Base-by-base conservation (phyloP, 2,797 vertebrate genomes). In the Brachyrhaphis roseni region DNA sequence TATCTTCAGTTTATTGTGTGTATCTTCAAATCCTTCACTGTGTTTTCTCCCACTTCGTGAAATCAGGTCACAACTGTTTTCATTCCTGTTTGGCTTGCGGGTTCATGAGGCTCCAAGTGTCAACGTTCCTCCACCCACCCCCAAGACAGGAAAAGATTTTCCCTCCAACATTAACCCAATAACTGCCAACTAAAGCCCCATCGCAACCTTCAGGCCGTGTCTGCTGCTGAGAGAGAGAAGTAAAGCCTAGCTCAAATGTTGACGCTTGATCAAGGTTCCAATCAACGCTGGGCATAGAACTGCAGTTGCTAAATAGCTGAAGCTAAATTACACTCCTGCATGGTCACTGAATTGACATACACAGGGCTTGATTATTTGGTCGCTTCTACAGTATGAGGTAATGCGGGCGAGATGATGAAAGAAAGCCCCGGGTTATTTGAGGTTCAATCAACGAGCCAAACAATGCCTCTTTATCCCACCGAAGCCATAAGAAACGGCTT, bases 41-140 rank as follows among this genome's bases (percentile, higher is more conserved):
- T 76, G 78, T 87, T 80, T 75, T 84, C 81, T 85, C 39, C 84
- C 82, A 1, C 80, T 83, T 85, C 84, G 90, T 82, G 86, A 92
- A 93, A 95, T 92, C 89, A 94, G 94, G 93, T 93, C 94, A 94
- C 90, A 91, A 94, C 88, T 92, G 91, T 94, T 94, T 94, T 94
- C 90, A 91, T 95, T 94, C 89, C 93, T 91, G 93, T 90, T 91
- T 92, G 88, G 87, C 93, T 94, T 89, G 92, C 87, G 92, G 91
- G 87, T 91, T 94, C 84, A 85, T 87, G 89, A 93, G 92, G 89
- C 92, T 92, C 88, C 87, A 34, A 94, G 93, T 88, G 86, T 90
- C 91, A 91, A 89, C 82, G 86, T 89, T 93, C 91, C 90, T 93
- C 90, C 91, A 89, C 91, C 92, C 91, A 91, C 93, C 93, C 94